Conservation (phyloP, 1,140 invertebrate genomes). For the Trichonephila clavipes region DNA sequence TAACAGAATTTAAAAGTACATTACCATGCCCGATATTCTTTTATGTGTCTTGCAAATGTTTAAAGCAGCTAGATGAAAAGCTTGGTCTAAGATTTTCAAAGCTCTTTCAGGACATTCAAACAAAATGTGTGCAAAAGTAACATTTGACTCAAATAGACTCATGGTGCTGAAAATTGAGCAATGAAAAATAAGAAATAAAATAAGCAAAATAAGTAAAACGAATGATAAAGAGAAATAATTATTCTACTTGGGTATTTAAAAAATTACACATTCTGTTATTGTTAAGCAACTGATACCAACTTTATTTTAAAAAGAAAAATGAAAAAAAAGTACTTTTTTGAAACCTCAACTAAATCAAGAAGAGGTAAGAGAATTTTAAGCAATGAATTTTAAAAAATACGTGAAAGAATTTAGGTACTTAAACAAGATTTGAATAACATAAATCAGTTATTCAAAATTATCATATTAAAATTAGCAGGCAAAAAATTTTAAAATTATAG, state of each 20-base stretch:
- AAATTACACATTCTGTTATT: not conserved
- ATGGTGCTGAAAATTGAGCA: constrained; percentile 83
- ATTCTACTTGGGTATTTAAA: not conserved
- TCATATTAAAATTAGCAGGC: no score
- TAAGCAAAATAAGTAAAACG: no score
- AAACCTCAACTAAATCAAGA: no score
- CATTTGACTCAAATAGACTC: constrained; percentile 84
- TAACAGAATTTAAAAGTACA: not conserved
- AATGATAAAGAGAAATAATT: not conserved
- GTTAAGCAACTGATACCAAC: not conserved
- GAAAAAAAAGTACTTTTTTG: no score
- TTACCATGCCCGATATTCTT: constrained; percentile 79
- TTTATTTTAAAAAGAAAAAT: no score
- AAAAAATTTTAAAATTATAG: no score
- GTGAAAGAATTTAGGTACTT: no score
- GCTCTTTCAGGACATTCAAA: constrained; percentile 83
- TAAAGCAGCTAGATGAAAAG: constrained; percentile 84
- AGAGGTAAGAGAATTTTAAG: no score
- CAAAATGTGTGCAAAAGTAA: constrained; percentile 84
- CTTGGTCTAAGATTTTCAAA: constrained; percentile 85
- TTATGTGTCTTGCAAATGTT: constrained; percentile 82
- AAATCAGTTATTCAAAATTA: no score
- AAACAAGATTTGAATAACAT: no score
- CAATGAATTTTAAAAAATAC: no score
- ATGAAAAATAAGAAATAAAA: not conserved